Base-by-base conservation (phyloP, 2,113 vertebrate genomes). In the Etheostoma spectabile region DNA sequence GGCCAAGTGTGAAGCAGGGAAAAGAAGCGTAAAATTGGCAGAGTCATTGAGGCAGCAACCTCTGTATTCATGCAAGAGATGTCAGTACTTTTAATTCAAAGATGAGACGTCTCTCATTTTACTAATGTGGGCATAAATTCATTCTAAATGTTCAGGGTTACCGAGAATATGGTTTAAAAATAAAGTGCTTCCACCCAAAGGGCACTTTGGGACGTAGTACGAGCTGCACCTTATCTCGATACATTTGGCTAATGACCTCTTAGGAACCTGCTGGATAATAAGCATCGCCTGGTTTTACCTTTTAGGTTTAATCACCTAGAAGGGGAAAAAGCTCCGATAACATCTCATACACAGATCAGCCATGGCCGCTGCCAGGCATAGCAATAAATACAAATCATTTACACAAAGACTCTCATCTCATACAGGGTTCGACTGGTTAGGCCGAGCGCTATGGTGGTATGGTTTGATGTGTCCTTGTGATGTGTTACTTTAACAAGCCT, bases 201-300 rank as follows among this genome's bases (percentile, higher is more conserved):
- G 33, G 21, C 68, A 53, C 49, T 33, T 49, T 6, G 10, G 64
- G 63, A 15, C 30, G 13, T 63, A 61, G 22, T 56, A 70, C 6
- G 33, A 56, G 27, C 73, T 48, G 15, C 11, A 30, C 66, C n/a
- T 85, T 49, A 86, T 84, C 80, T 60, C 33, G 65, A 18, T 56
- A 77, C 74, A 80, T 88, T 81, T 84, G 71, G 14, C 22, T 79
- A 82, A 88, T 84, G 66, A 84, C 72, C 74, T 86, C 67, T n/a
- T 27, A 69, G 65, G 62, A 83, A 56, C 24, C 24, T 56, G 65
- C 73, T 91, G 81, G 63, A 86, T 94, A 90, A 89, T 85, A 59
- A 91, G 48, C 66, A 70, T 85, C 1, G 27, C 83, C 85, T 86
- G 49, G 63, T 83, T 84, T 91, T 77, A 75, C 81, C 66, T 78